Evolutionary conservation across 2,888 invertebrate genomes (phyloP).

Genomic region (Xestobium rufovillosum): DNA sequence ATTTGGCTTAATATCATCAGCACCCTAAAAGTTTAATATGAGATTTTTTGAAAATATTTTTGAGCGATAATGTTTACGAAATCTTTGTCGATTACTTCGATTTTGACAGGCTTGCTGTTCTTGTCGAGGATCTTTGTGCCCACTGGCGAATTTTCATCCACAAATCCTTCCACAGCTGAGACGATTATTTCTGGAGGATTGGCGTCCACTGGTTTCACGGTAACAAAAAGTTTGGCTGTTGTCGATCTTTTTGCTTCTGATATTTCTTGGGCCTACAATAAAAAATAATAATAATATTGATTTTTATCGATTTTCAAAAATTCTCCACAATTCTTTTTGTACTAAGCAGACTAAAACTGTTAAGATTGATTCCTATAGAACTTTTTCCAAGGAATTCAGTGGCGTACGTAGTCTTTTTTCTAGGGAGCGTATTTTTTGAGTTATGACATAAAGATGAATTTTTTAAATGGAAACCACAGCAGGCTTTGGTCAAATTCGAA

Average conservation of each 20-base stretch:
- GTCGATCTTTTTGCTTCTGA: slow-evolving; percentile 72
- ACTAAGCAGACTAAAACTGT: too few relatives aligned
- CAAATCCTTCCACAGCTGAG: slow-evolving; percentile 65
- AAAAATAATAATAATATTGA: too few relatives aligned
- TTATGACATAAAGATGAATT: too few relatives aligned
- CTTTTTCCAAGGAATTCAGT: too few relatives aligned
- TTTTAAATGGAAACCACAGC: too few relatives aligned
- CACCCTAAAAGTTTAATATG: slow-evolving; percentile 52
- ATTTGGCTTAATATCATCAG: slow-evolving; percentile 68
- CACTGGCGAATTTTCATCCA: slow-evolving; percentile 77
- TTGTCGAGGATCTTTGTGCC: slow-evolving; percentile 73
- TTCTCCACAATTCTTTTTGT: too few relatives aligned
- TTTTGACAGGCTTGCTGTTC: slow-evolving; percentile 57
- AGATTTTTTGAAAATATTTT: slow-evolving; percentile 7
- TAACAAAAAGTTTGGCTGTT: slow-evolving; percentile 72
- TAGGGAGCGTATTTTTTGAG: too few relatives aligned
- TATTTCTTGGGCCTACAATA: slow-evolving; percentile 67
- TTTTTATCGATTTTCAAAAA: too few relatives aligned
- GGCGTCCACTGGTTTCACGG: slow-evolving; percentile 79
- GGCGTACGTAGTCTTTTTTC: too few relatives aligned
- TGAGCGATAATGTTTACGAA: slow-evolving; percentile 52
- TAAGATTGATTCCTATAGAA: too few relatives aligned
- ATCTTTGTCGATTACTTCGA: slow-evolving; percentile 78
- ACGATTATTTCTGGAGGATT: slow-evolving; percentile 73
- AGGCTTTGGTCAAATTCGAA: too few relatives aligned